A percentile compares a stretch with the other conserved stretches of the same genome.
phyloP scores from a whole-genome alignment of 2,113 vertebrate species.

The Leucosticte australis region DNA sequence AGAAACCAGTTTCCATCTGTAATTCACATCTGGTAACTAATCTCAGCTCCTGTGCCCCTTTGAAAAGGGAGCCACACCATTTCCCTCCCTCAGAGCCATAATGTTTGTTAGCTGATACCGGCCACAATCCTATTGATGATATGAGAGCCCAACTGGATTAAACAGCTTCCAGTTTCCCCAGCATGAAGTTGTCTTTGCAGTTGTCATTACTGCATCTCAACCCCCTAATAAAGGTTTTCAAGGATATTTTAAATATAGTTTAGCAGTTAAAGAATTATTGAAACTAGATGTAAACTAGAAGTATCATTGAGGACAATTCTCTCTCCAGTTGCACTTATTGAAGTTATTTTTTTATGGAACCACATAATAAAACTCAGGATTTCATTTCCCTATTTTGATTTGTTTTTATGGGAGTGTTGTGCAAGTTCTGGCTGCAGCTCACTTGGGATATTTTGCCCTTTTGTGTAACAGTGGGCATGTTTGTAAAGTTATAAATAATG shows the following conservation, averaged over 20 bases:
- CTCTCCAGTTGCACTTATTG: neutral
- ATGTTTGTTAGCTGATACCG: neutral
- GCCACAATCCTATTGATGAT: rapidly evolving
- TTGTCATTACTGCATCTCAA: neutral
- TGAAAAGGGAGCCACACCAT: neutral
- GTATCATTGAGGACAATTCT: neutral
- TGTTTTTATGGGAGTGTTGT: neutral
- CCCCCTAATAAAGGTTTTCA: neutral
- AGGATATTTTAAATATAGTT: neutral
- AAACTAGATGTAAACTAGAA: neutral
- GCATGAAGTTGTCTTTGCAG: neutral
- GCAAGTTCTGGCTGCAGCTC: neutral
- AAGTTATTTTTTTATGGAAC: neutral
- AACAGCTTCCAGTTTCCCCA: neutral
- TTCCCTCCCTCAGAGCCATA: neutral
- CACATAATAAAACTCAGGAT: neutral
- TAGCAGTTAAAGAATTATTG: neutral
- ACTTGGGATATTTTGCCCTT: neutral
- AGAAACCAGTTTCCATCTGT: neutral
- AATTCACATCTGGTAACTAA: slow-evolving; percentile 1
- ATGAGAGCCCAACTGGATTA: neutral
- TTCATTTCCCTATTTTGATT: neutral
- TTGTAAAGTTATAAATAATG: neutral
- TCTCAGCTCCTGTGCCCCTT: neutral
- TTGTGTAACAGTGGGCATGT: neutral